Base-by-base conservation (phyloP, 2,113 vertebrate species). In the Kryptolebias marmoratus region DNA sequence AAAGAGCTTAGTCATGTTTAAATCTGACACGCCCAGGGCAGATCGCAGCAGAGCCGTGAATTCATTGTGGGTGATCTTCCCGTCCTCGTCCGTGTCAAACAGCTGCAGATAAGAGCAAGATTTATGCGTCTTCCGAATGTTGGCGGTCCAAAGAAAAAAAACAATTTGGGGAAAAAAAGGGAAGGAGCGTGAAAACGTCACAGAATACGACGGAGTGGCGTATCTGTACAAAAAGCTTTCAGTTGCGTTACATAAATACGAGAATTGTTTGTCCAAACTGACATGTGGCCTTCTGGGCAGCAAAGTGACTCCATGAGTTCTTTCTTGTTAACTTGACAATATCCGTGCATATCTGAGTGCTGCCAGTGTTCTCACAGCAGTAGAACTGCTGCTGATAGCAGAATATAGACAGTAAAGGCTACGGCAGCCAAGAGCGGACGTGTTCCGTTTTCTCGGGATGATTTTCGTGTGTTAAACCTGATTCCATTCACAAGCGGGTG, bases 81-180 rank as follows among this genome's bases (percentile, higher is more conserved):
- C 95, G 49, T 99, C 98, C 1, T 96, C 92, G 47, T 99, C 98
- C 6, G 89, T 75, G 83, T 99, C 98, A 73, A 99, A 99, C 44
- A 99, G 93, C 98, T 99, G 85, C 65, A 47, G 62, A 28, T 3
- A 57, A 36, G 30, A 2, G 5, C 60, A 36, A 69, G 14, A 42
- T 60, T 3, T 27, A 9, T 1, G 48, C 53, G 11, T 64, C 1
- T 48, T 13, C 45, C 4, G 12, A 50, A 36, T 59, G 5, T 56
- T 50, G 30, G 14, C 12, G 36, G 16, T 2, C 31, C 31, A 18
- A 28, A 0, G 30, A 47, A 30, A 55, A 27, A 45, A 55, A 45
- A 22, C 5, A 11, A 22, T 42, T 53, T 22, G 22, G 22, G 22
- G 22, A 11, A 32, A 55, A 27, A 55, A 44, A 6, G 13, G 3